Base-by-base conservation (phyloP, 30 jellyfish, hydroid and myxozoan genomes). In the Aurelia aurita region DNA sequence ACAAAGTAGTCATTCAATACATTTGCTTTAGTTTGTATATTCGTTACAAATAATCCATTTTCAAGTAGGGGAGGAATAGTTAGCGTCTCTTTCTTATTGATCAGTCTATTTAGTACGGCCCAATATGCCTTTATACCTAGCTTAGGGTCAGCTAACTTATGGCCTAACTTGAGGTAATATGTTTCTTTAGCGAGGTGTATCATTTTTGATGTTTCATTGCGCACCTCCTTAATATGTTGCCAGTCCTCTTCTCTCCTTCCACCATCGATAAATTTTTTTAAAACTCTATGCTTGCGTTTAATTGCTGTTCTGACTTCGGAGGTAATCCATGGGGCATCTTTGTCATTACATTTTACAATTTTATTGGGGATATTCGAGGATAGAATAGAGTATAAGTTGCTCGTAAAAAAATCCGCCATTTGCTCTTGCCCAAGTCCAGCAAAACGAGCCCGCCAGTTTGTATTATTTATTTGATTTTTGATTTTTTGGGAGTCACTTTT, bases 231-330 rank as follows among this genome's bases (percentile, higher is more conserved):
- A 72, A 72, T 76, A 1, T 2, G 31, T 55, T 2, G 5, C 84
- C 84, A 53, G 9, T 72, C 84, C 84, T 72, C 84, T 25, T 19
- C 14, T 51, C 39, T 71, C 39, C 83, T 71, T 20, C 83, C 83
- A 71, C 83, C 64, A 29, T 39, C 27, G n/a, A 71, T 39, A 71
- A 32, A 71, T 51, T 71, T 71, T 18, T 29, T 26, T 16, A 18
- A 71, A 10, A 71, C 51, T 49, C n/a, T n/a, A n/a, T n/a, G n/a
- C n/a, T n/a, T n/a, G n/a, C n/a, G n/a, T n/a, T n/a, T n/a, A n/a
- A n/a, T n/a, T n/a, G n/a, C n/a, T n/a, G n/a, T n/a, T n/a, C n/a
- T n/a, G n/a, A n/a, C n/a, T n/a, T n/a, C n/a, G n/a, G n/a, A n/a
- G n/a, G n/a, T n/a, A n/a, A n/a, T n/a, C n/a, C n/a, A n/a, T n/a